A percentile compares a stretch with the other conserved stretches of the same genome.
phyloP scores from a whole-genome alignment of 2,113 vertebrate species.

The Amphiprion ocellaris region DNA sequence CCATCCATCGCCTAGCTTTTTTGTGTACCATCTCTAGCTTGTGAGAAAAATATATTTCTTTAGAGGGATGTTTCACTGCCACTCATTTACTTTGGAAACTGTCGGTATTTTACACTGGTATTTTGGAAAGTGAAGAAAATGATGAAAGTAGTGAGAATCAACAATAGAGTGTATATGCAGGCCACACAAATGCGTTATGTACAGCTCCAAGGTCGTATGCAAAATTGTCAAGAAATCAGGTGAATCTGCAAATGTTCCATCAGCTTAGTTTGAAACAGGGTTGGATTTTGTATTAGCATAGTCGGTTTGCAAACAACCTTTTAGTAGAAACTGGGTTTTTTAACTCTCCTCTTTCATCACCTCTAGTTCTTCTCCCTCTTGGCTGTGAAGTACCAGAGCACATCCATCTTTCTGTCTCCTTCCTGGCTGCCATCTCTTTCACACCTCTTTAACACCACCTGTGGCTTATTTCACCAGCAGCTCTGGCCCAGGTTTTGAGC shows the following conservation, averaged over 20 bases:
- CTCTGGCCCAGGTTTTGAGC: constrained; percentile 32
- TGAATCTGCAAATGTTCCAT: not conserved
- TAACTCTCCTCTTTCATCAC: constrained; percentile 26
- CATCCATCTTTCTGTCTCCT: constrained; percentile 53
- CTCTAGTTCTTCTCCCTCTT: constrained; percentile 29
- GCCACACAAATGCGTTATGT: not conserved
- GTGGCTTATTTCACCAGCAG: constrained; percentile 57
- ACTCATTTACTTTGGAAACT: constrained; percentile 26
- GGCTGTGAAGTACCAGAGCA: constrained; percentile 48
- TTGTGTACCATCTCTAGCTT: not conserved
- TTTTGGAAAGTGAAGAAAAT: constrained; percentile 3
- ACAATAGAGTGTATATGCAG: not conserved
- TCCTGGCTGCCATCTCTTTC: constrained; percentile 64
- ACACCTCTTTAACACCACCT: constrained; percentile 74
- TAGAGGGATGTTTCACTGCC: not conserved
- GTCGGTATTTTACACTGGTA: not conserved
- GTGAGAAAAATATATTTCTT: constrained; percentile 5
- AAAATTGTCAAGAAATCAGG: not conserved
- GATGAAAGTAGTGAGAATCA: constrained; percentile 10
- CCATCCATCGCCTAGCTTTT: not conserved
- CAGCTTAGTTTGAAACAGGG: not conserved
- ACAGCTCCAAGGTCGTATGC: not conserved
- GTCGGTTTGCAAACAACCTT: constrained; percentile 12
- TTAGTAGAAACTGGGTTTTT: not conserved
- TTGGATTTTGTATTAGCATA: not conserved